Evolutionary conservation across 2,797 vertebrate species (phyloP), one percentile per base, ranked within the genome.

Genomic region (Eulemur albifrons): DNA sequence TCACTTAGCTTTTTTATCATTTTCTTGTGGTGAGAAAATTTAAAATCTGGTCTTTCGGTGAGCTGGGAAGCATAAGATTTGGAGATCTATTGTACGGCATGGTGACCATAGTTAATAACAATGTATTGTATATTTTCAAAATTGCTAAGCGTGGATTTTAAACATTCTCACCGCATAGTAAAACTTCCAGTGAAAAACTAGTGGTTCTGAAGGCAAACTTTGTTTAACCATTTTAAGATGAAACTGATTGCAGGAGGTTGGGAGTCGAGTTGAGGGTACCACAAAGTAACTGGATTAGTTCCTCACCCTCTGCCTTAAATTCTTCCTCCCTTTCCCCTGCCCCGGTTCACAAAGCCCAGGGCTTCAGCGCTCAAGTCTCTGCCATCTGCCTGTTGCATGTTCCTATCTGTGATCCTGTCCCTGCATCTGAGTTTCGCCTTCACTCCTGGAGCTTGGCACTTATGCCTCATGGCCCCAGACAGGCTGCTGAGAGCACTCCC

Each of bases 251-350:
- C 3, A 75, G 25, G 25, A 30, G 40, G 40, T 30, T 23, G 4
- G 2, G 21, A 67, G 54, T 63, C 40, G 73, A 77, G 8, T 5
- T 18, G 2, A 48, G 61, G 9, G 14, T 3, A 8, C 21, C 10
- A 3, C 4, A 13, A 8, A 45, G 11, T 6, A 20, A 52, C 6
- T 30, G 20, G 4, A 2, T 61, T 30, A 27, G 2, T 6, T 20
- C 15, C 52, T 80, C 23, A 45, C 7, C 21, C 0, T 45, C 11
- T 45, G 1, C 14, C 5, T 48, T 45, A 38, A 12, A 9, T 1
- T 1, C 35, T 7, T 18, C n/a, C 20, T 25, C 17, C 2, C 2
- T 21, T 9, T n/a, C n/a, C n/a, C n/a, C n/a, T n/a, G n/a, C 10
- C 27, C 38, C n/a, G 5, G 21, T 59, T 48, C 50, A 40, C 32